These are phyloP conservation scores for Willowsia nigromaculata DNA, from an alignment of 2,888 invertebrate species.

Conservation along the genomic window DNA sequence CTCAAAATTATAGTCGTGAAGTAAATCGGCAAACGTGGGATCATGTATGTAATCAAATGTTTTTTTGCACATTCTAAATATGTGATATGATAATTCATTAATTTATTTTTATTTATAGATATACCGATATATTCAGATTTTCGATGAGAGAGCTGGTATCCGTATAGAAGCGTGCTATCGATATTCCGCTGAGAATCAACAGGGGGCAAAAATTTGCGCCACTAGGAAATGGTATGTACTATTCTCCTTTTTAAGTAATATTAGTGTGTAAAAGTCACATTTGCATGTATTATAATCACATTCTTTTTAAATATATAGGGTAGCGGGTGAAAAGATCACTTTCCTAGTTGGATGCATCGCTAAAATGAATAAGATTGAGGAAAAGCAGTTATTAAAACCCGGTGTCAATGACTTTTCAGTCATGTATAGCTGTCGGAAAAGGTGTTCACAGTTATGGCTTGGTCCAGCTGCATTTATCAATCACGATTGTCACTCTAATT, in stretches of 20 bases:
- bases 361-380: constrained; percentile 96
- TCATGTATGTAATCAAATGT: too few relatives aligned
- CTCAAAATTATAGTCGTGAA: constrained; percentile 30
- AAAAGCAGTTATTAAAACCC: constrained; percentile 91
- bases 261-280: not conserved
- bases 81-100: too few relatives aligned
- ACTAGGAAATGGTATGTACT: constrained; percentile 93
- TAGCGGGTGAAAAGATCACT: constrained; percentile 96
- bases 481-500: constrained; percentile 98
- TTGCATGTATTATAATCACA: not conserved
- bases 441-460: constrained; percentile 99
- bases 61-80: not conserved
- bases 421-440: constrained; percentile 99
- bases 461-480: constrained; percentile 99
- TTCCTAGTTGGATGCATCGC: constrained; percentile 98
- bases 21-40: constrained; percentile 53
- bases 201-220: constrained; percentile 97
- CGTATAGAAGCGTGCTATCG: constrained; percentile 96
- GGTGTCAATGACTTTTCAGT: constrained; percentile 99
- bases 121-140: constrained; percentile 95
- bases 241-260: not conserved
- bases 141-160: constrained; percentile 96
- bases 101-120: constrained; percentile 86
- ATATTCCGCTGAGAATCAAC: constrained; percentile 95
- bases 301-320: constrained; percentile 80